These are phyloP conservation scores for Melinaea marsaeus DNA, from an alignment of 2,888 invertebrate genomes.

Conservation along the genomic window DNA sequence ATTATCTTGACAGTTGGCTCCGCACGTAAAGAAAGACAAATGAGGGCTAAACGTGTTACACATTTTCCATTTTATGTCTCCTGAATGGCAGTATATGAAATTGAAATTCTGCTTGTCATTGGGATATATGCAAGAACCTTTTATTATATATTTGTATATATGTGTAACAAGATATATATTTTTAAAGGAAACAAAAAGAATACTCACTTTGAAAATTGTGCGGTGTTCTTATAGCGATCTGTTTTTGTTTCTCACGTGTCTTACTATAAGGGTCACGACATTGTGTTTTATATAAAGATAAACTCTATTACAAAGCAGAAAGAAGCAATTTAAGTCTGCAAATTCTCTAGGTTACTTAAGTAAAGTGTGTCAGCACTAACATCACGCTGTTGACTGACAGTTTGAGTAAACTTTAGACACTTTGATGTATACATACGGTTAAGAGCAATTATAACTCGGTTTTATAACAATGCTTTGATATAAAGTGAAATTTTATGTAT, in stretches of 20 bases:
- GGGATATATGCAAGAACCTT: too few species aligned
- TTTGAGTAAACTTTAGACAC: conserved; percentile 49
- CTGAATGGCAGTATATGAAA: conserved; percentile 30
- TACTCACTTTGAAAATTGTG: too few species aligned
- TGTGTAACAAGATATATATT: too few species aligned
- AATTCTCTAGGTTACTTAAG: neutral
- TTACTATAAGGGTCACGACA: neutral
- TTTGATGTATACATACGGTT: conserved; percentile 18
- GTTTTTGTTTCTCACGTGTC: neutral
- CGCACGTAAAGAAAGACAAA: too few species aligned
- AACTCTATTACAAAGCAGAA: neutral
- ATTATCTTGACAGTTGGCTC: too few species aligned
- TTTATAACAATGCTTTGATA: too few species aligned
- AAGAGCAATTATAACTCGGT: neutral
- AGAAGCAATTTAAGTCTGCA: neutral
- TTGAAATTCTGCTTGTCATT: conserved; percentile 18
- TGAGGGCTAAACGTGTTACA: conserved; percentile 30
- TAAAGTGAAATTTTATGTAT: too few species aligned
- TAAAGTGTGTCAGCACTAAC: conserved; percentile 34
- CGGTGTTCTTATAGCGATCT: neutral
- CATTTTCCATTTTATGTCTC: conserved; percentile 18
- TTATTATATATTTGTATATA: too few species aligned
- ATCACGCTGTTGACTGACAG: conserved; percentile 50
- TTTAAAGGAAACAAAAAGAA: too few species aligned
- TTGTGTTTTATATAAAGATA: neutral